phyloP scores from a whole-genome alignment of 1,140 invertebrate genomes.

The Tachypleus tridentatus region DNA sequence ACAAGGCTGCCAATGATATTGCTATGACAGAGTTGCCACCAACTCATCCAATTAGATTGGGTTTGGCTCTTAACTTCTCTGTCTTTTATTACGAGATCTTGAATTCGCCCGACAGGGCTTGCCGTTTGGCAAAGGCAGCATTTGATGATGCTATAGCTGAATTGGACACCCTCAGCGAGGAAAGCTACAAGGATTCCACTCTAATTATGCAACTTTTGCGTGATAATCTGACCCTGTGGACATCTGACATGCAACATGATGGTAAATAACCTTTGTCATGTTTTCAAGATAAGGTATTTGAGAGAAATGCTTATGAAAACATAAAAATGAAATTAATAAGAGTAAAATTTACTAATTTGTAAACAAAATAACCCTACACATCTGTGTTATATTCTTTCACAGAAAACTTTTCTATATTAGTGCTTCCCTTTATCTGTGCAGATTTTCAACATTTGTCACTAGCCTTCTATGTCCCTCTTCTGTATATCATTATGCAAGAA shows the following conservation, averaged over 20 bases:
- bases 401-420: no score
- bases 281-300: no score
- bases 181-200: conserved; percentile 97
- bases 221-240: conserved; percentile 97
- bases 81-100: conserved; percentile 98
- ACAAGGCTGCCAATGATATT: conserved; percentile 94
- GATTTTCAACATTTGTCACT: no score
- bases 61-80: conserved; percentile 86
- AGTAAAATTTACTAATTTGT: no score
- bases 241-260: conserved; percentile 80
- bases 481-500: no score
- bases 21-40: conserved; percentile 93
- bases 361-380: no score
- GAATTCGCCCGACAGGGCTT: conserved; percentile 91
- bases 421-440: no score
- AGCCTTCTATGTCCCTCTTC: no score
- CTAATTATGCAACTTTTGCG: conserved; percentile 97
- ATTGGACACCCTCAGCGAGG: conserved; percentile 83
- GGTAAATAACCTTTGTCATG: conserved; percentile 4
- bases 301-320: no score
- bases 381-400: no score
- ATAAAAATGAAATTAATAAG: no score
- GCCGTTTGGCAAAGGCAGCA: conserved; percentile 86
- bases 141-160: conserved; percentile 98
- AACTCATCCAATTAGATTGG: conserved; percentile 77